Conservation (phyloP, 2,113 vertebrate genomes). For the Panurus biarmicus region DNA sequence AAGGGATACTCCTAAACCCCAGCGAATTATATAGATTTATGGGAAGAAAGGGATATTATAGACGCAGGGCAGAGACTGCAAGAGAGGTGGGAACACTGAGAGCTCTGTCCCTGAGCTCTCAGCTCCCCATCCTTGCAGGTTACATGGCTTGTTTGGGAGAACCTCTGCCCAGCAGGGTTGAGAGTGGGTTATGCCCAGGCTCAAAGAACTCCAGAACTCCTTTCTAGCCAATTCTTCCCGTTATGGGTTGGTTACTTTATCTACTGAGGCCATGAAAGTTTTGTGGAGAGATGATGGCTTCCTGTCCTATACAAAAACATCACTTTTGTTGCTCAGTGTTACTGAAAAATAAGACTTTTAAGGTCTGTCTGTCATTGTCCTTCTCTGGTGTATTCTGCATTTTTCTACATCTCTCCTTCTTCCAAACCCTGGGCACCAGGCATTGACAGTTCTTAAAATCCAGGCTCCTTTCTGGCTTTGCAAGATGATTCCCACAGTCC, state of each 20-base stretch:
- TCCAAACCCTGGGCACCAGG: neutral
- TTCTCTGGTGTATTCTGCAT: neutral
- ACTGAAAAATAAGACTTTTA: accelerated
- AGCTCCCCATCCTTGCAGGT: neutral
- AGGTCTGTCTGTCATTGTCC: accelerated
- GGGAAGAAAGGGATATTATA: neutral
- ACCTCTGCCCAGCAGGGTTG: neutral
- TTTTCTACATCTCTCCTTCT: neutral
- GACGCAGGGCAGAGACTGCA: neutral
- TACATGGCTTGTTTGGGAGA: neutral
- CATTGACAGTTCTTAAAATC: neutral
- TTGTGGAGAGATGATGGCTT: neutral
- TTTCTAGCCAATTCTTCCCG: accelerated
- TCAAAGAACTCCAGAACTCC: neutral
- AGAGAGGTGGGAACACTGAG: neutral
- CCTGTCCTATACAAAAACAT: neutral
- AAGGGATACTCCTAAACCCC: neutral
- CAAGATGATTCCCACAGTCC: constrained; percentile 2
- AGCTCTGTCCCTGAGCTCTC: neutral
- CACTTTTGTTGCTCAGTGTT: neutral
- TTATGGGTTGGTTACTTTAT: neutral
- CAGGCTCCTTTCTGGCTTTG: neutral
- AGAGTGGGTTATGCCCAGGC: neutral
- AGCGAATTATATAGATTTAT: neutral
- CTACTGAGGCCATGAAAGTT: neutral